Evolutionary conservation across 2,113 vertebrate genomes (phyloP).

Genomic region (Ceyx melanurus): DNA sequence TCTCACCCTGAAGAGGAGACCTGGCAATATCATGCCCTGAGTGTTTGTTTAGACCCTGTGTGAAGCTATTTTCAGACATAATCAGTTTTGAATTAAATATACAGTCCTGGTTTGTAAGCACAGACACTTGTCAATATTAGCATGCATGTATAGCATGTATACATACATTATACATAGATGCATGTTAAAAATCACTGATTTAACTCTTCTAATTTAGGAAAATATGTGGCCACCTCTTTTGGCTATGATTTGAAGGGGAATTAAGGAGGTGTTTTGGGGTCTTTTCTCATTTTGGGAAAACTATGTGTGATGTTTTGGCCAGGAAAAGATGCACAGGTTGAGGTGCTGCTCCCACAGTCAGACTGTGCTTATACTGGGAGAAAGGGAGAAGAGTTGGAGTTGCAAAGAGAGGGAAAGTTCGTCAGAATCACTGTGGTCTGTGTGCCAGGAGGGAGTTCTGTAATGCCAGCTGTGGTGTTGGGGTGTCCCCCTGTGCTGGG

Average conservation of each 20-base stretch:
- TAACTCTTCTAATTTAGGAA: neutral
- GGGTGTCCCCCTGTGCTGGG: neutral
- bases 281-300: neutral
- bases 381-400: neutral
- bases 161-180: neutral
- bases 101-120: neutral
- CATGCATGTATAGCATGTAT: neutral
- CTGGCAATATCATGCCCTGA: neutral
- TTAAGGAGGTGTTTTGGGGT: neutral
- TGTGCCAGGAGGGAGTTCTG: neutral
- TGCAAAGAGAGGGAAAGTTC: neutral
- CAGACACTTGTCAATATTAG: fast-evolving
- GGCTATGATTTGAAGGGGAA: neutral
- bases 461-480: neutral
- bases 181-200: neutral
- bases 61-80: neutral
- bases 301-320: neutral
- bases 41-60: neutral
- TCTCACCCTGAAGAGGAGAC: neutral
- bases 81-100: neutral
- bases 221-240: neutral
- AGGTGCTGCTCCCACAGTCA: neutral
- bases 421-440: neutral
- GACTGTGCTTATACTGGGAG: neutral
- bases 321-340: neutral